Base-by-base conservation (phyloP, 2,113 vertebrate genomes). In the Ornithorhynchus anatinus region DNA sequence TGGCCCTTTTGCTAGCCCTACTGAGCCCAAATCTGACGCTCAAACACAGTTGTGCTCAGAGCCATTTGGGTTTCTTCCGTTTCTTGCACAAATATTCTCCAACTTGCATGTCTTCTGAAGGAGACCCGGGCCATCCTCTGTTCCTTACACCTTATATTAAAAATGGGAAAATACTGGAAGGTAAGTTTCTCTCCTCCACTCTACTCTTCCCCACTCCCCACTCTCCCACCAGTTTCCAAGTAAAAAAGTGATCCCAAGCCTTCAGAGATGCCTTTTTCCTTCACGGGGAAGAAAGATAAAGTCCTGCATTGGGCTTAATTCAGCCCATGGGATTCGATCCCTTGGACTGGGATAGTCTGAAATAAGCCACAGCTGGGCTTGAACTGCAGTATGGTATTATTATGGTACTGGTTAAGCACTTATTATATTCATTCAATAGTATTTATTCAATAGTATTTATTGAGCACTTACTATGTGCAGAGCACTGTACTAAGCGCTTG, bases 91-190 rank as follows among this genome's bases (percentile, higher is more conserved):
- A 43, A 90, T 88, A 66, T 57, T 74, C 59, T 80, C 64, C 22
- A 62, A 63, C 52, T 76, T 91, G 59, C 78, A 81, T 59, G 20
- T 51, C 77, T 13, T 25, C 20, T 15, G 83, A 67, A 35, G 85
- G 79, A 48, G 84, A 95, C 22, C 85, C 91, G 5, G 95, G 93
- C 11, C 59, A 89, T 6, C 95, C 96, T 1, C 91, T 98, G 7
- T 95, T 96, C 58, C 92, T 96, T 73, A 95, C 92, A 2, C 92
- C 93, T 5, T 95, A 94, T 42, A 85, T 95, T 67, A 91, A 95
- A 81, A 91, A 81, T 52, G 93, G 92, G 7, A 94, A 77, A 52
- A 83, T 88, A 51, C 85, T 81, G 14, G 89, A 96, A 93, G 93
- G 92, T 94, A 79, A 68, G 77, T 75, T 20, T 22, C 22, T 27